Evolutionary conservation across 1,140 invertebrate genomes (phyloP), one percentile per base, ranked within the genome.

Genomic region (Goniozus legneri): DNA sequence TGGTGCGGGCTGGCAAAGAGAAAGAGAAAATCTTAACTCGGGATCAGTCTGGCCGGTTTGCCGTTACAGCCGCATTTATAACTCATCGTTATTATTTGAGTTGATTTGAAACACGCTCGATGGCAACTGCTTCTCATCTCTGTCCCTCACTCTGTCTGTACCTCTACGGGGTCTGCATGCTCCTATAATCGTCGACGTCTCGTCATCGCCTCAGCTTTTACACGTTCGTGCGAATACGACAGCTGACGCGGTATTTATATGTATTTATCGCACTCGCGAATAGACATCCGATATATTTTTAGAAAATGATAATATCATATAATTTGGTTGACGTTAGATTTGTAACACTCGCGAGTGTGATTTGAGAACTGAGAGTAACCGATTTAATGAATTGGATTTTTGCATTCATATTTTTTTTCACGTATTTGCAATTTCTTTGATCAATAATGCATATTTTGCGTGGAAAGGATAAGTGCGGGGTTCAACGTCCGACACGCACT

Each of bases 61-160:
- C 57, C 58, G 60, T 65, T 56, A 65, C n/a, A n/a, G 38, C 54
- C 53, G 62, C 64, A 65, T 66, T 69, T 68, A 69, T 64, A 64
- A 65, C 60, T 66, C 63, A 60, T 67, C 62, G 60, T 71, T 69
- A 67, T 67, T 67, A 70, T 67, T 64, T 60, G 54, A 67, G 56
- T 60, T 65, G 62, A 67, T 67, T 65, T 57, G 64, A 65, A 67
- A 67, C 60, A 67, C 56, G 60, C 59, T 41, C 43, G 45, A 15
- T 40, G 13, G 12, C 32, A 30, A 15, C 36, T 42, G 22, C 15
- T 6, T 30, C 22, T 19, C 41, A 13, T 7, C 15, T 33, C 15
- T 21, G n/a, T n/a, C 7, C 20, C 13, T 18, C 10, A 3, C 35
- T 19, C n/a, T 2, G 7, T 38, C 36, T 21, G 16, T 38, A 14